Base-by-base conservation (phyloP, 92 coral and sea anemone genomes). In the Metridium senile region DNA sequence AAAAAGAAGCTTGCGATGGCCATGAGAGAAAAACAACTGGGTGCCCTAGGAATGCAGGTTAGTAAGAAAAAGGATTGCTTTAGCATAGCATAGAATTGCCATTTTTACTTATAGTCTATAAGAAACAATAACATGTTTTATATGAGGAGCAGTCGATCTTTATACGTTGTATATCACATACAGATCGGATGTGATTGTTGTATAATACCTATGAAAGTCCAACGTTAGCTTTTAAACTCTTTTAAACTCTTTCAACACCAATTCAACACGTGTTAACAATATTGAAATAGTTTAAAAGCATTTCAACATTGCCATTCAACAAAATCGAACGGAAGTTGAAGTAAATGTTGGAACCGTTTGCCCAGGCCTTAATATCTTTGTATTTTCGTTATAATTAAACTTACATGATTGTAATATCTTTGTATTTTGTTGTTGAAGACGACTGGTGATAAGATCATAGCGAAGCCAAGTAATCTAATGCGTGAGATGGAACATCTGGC, bases 21-120 rank as follows among this genome's bases (percentile, higher is more conserved):
- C 59, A 95, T 95, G 99, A 80, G 99, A 78, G 89, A 92, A 75
- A 95, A 95, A 71, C 99, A 95, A 49, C 99, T 95, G 18, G 99
- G 99, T 23, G 98, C 97, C 16, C 90, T 95, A 13, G 99, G 99
- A 66, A 95, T 95, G 98, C 89, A 93, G 93, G 98, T 94, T 52
- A 16, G 77, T 34, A 1, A 2, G 18, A 39, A 33, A 16, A 19
- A 30, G 19, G 17, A 18, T 13, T 27, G 28, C 62, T n/a, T 56
- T 34, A 59, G 28, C 17, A n/a, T 9, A 26, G 26, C 30, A 34
- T 6, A 4, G 29, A 20, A 21, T 71, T 22, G 25, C 20, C 25
- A 21, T 11, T 39, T 4, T 13, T 4, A 39, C 13, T 39, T 4
- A 6, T 13, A 6, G 6, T 4, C 8, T 39, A 13, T 13, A 39